phyloP scores from a whole-genome alignment of 2,113 vertebrate genomes.

The Apeltes quadracus region DNA sequence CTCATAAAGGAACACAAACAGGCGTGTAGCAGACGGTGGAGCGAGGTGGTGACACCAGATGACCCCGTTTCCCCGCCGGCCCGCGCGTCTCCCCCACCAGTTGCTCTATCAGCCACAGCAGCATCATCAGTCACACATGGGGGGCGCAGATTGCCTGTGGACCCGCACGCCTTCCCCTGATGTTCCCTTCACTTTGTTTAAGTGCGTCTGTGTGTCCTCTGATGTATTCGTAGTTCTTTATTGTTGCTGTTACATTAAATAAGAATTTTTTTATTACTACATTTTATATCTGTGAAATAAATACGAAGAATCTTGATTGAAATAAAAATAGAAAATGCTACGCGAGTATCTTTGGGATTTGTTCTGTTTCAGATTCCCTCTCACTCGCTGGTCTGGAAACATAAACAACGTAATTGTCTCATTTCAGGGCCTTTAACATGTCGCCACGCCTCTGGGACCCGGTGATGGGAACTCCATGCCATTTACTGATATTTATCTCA shows the following conservation, averaged over 20 bases:
- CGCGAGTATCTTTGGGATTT: not conserved
- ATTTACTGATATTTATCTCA: not conserved
- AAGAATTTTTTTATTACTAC: too few species aligned
- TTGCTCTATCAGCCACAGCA: constrained; percentile 70
- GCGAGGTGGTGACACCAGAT: constrained; percentile 50
- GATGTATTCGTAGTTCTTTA: not conserved
- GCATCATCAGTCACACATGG: constrained; percentile 58
- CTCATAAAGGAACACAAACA: constrained; percentile 56
- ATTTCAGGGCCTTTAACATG: not conserved
- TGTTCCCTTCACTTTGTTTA: not conserved
- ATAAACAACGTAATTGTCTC: not conserved
- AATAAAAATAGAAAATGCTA: not conserved
- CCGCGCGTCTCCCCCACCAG: constrained; percentile 58
- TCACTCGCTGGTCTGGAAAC: not conserved
- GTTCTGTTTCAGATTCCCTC: not conserved
- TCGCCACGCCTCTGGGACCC: not conserved
- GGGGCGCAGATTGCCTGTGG: constrained; percentile 44
- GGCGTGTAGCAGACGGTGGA: constrained; percentile 27
- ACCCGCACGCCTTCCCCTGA: not conserved
- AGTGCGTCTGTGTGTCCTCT: not conserved
- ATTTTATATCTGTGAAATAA: too few species aligned
- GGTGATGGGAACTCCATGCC: not conserved
- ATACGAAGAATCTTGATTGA: too few species aligned
- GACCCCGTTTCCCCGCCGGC: constrained; percentile 55
- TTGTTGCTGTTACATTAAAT: not conserved